Conservation (phyloP, 2,797 vertebrate genomes). For the Phalanger gymnotis region DNA sequence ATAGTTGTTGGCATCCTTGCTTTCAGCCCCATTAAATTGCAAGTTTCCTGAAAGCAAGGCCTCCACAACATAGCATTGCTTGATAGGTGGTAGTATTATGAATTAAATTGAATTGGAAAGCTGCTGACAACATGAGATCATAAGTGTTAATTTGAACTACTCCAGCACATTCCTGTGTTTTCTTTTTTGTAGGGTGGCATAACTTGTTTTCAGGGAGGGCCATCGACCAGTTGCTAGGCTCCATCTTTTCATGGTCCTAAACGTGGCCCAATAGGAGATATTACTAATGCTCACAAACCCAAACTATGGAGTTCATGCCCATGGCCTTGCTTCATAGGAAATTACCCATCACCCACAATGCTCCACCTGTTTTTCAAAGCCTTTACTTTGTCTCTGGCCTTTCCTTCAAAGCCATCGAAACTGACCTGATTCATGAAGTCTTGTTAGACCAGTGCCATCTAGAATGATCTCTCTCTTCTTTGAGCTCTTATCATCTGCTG, state of each 20-base stretch:
- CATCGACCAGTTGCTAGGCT: not conserved
- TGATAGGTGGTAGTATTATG: too few relatives aligned
- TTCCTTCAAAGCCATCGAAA: not conserved
- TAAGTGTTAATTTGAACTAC: not conserved
- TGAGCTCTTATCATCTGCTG: too few relatives aligned
- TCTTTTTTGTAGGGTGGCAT: slow-evolving; percentile 9
- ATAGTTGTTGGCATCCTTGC: too few relatives aligned
- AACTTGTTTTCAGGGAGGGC: not conserved
- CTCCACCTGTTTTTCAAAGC: not conserved
- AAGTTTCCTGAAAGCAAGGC: too few relatives aligned
- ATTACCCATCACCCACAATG: slow-evolving; percentile 17
- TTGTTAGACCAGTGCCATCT: too few relatives aligned
- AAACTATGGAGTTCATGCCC: not conserved
- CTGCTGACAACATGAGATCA: not conserved
- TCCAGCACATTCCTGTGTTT: slow-evolving; percentile 9
- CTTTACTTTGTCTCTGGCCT: slow-evolving; percentile 2
- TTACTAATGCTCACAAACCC: slow-evolving; percentile 11
- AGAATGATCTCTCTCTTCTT: too few relatives aligned
- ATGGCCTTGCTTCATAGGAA: not conserved
- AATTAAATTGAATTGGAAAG: not conserved
- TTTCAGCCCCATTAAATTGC: too few relatives aligned
- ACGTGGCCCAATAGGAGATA: not conserved
- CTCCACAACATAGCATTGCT: too few relatives aligned
- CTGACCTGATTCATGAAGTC: too few relatives aligned
- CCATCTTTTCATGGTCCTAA: not conserved